These are phyloP conservation scores for Byasa hedistus DNA, from an alignment of 2,888 invertebrate species.

Conservation along the genomic window DNA sequence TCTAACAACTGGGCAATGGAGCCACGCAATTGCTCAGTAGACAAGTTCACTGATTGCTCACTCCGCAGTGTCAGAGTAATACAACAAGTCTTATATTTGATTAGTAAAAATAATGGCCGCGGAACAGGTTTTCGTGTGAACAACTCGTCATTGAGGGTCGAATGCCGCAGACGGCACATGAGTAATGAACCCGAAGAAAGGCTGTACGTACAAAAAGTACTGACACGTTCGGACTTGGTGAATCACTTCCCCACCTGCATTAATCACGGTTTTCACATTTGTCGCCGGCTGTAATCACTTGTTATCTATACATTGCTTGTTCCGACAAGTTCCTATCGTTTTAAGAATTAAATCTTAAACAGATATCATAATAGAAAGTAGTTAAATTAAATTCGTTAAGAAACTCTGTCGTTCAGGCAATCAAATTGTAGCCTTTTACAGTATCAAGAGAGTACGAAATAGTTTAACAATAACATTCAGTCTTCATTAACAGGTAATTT, in stretches of 20 bases:
- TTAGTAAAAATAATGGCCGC: constrained; percentile 28
- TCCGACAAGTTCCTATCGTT: not conserved
- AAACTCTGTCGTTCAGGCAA: too few species aligned
- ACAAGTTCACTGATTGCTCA: constrained; percentile 19
- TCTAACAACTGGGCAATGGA: not conserved
- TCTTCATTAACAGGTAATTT: too few species aligned
- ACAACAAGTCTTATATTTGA: constrained; percentile 23
- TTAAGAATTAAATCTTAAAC: not conserved
- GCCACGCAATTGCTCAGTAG: not conserved
- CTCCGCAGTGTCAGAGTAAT: constrained; percentile 11
- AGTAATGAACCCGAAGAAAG: constrained; percentile 26
- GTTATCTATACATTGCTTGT: constrained; percentile 12
- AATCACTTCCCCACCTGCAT: constrained; percentile 20
- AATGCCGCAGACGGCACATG: constrained; percentile 20
- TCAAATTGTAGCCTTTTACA: too few species aligned
- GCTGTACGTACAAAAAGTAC: constrained; percentile 23
- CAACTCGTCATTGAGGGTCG: constrained; percentile 27
- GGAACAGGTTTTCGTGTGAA: constrained; percentile 30
- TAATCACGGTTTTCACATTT: constrained; percentile 2
- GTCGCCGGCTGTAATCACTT: not conserved
- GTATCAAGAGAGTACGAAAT: too few species aligned
- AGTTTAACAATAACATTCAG: too few species aligned
- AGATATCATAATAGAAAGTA: too few species aligned
- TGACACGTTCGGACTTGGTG: constrained; percentile 20
- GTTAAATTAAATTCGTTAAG: too few species aligned